Base-by-base conservation (phyloP, 2,888 invertebrate species). In the Cyaniris semiargus region DNA sequence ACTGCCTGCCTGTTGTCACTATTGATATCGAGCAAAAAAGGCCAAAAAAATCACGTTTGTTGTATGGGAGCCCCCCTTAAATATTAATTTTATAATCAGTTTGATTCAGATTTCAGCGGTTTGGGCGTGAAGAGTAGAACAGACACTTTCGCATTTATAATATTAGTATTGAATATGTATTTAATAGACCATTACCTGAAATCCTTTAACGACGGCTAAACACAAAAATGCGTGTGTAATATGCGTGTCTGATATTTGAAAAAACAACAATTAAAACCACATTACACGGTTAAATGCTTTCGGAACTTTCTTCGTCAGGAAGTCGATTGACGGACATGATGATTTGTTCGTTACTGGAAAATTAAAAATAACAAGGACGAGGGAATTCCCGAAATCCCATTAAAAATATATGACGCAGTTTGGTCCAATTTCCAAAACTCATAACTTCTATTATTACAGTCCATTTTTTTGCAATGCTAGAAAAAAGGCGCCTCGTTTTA, bases 281-380 rank as follows among this genome's bases (percentile, higher is more conserved):
- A 66, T 66, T 66, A 66, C 6, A 74, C 44, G 53, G 53, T 48
- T 27, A 23, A 23, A 2, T 27, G 7, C 48, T 23, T 74, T 74
- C 15, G 23, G 53, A 48, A 74, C 74, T 74, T 74, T 74, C 74
- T 31, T 53, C 15, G 13, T 53, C 48, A 74, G 53, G 74, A 74
- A 44, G 53, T 48, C 8, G 27, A 18, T 74, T 23, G 74, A 66
- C 66, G 18, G 27, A 66, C 66, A 31, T 66, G 15, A 66, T 66
- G 31, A 66, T 31, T 21, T 66, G 18, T 15, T 13, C 66, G 66
- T 31, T 15, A 66, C 66, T 27, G 27, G 66, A 66, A 31, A 27
- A 31, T 4, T 66, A 66, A 66, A 66, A 66, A 66, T 66, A 66
- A 15, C 66, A 23, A 66, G 8, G 23, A 66, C 27, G 15, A 10